Conservation (phyloP, 2,113 vertebrate species). For the Hippopotamus amphibius region DNA sequence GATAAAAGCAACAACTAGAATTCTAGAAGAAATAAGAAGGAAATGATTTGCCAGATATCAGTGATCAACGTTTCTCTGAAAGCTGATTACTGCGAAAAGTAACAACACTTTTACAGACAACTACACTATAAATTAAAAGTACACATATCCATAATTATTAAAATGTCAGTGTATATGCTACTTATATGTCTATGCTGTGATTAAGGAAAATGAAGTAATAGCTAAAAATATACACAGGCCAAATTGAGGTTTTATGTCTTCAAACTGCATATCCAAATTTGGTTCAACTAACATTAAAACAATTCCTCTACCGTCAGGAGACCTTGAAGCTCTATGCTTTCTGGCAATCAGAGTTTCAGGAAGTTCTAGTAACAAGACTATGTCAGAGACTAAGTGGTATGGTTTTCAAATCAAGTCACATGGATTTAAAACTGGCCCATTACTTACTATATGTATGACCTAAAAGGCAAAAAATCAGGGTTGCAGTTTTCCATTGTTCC, state of each 20-base stretch:
- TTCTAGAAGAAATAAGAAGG: not conserved
- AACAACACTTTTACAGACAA: not conserved
- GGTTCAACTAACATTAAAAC: not conserved
- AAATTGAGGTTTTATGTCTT: not conserved
- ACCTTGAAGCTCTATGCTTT: not conserved
- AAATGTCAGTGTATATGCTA: not conserved
- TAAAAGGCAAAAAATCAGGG: not conserved
- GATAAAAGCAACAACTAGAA: not conserved
- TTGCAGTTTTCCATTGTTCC: not conserved
- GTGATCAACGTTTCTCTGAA: not conserved
- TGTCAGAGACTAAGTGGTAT: not conserved
- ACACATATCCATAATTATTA: not conserved
- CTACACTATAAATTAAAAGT: not conserved
- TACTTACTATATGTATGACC: not conserved
- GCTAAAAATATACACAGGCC: not conserved
- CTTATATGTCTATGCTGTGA: not conserved
- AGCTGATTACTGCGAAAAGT: not conserved
- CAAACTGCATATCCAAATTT: not conserved
- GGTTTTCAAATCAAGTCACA: not conserved
- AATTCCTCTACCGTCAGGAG: not conserved
- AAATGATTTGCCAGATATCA: not conserved
- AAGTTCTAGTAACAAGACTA: not conserved
- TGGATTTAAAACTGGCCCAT: not conserved
- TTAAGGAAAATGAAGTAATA: not conserved
- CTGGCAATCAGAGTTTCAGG: not conserved